Evolutionary conservation across 2,797 vertebrate genomes (phyloP), one percentile per base, ranked within the genome.

Genomic region (Esox masquinongy): DNA sequence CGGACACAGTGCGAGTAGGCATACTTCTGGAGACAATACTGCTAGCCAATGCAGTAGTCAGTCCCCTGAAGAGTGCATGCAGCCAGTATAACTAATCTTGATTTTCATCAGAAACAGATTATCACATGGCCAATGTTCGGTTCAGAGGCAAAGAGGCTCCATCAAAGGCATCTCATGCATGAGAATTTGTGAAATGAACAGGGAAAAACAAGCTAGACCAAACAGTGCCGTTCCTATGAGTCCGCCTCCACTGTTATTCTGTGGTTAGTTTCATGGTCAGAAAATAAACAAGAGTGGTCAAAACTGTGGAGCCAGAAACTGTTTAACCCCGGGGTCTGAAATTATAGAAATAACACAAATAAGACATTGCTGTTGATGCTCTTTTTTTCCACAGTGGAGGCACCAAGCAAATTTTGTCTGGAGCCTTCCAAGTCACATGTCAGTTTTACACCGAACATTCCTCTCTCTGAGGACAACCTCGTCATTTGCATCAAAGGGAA

Each of bases 181-280:
- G 90, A 92, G 90, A 92, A 91, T 91, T 88, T 92, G 90, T 89
- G 86, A 90, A 89, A 89, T 77, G 84, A 92, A 90, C 80, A 79
- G 85, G 86, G 86, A 90, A 90, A 92, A 91, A 87, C 80, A 83
- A 92, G 88, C 87, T 92, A 94, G 93, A 93, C 93, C 92, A 93
- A 94, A 93, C 92, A 94, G 87, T 84, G 77, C 66, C 90, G 87
- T 90, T 91, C 90, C 90, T 86, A 87, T 85, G 87, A 90, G 88
- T 92, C 88, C 87, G 84, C 86, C 89, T 89, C 88, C 87, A 88
- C 87, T 93, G 90, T 91, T 92, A 91, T 92, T 92, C 88, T 92
- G 93, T 88, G 93, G 93, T 93, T 90, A 87, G 92, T 93, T 93
- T 94, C 91, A 94, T 94, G 92, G 91, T 94, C 88, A 93, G 89